These are phyloP conservation scores for Galbula dea DNA, from an alignment of 2,113 vertebrate genomes.

Conservation along the genomic window DNA sequence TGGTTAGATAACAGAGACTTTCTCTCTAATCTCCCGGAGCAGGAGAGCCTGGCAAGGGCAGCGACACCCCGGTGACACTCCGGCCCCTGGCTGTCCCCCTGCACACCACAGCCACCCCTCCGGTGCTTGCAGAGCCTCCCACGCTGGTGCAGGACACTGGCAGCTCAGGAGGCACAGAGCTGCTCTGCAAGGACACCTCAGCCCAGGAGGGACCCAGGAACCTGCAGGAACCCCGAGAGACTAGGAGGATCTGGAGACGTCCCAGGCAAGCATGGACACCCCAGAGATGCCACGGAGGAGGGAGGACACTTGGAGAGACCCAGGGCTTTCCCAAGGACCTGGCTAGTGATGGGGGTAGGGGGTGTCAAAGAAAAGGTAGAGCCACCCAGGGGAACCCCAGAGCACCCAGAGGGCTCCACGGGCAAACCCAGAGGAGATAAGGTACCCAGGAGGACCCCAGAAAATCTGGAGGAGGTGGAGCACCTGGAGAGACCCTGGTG, in stretches of 20 bases:
- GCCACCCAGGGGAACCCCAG: not conserved
- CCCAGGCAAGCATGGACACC: not conserved
- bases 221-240: not conserved
- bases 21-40: not conserved
- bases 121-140: not conserved
- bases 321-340: not conserved
- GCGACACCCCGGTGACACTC: not conserved
- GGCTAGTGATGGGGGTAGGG: accelerated
- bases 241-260: not conserved
- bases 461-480: not conserved
- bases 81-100: not conserved
- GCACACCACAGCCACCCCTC: not conserved
- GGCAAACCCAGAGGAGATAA: too few relatives aligned
- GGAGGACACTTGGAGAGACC: not conserved
- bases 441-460: not conserved
- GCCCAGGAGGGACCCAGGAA: not conserved
- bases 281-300: not conserved
- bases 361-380: not conserved
- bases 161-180: not conserved
- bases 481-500: not conserved
- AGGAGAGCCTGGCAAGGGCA: not conserved
- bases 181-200: not conserved
- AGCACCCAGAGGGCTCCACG: not conserved
- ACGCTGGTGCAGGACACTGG: not conserved
- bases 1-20: not conserved